Conservation (phyloP, 2,888 invertebrate species). For the Blastobasis lacticolella region DNA sequence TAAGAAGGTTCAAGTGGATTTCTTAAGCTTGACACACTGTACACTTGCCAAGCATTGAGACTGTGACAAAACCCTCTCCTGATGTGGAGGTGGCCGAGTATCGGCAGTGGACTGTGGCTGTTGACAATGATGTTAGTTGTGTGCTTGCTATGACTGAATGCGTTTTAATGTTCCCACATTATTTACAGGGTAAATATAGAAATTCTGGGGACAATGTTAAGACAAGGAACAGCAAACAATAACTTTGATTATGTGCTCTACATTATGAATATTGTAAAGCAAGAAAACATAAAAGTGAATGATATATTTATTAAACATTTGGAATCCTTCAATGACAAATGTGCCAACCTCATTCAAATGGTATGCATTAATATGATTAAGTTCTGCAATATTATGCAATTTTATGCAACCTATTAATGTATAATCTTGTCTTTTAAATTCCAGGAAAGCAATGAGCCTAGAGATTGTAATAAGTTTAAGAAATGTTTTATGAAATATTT, state of each 20-base stretch:
- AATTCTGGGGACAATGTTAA: constrained; percentile 83
- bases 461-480: constrained; percentile 31
- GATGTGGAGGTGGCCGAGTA: too few species aligned
- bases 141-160: too few species aligned
- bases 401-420: background rate
- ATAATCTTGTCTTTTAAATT: constrained; percentile 12
- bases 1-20: too few species aligned
- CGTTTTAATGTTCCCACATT: too few species aligned
- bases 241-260: constrained; percentile 80
- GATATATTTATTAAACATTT: constrained; percentile 76
- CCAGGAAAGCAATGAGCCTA: constrained; percentile 40
- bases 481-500: constrained; percentile 49
- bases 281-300: constrained; percentile 77
- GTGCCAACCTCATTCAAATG: constrained; percentile 63
- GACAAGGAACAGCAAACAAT: constrained; percentile 73
- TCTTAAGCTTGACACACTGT: too few species aligned
- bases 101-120: too few species aligned
- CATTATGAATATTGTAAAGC: constrained; percentile 78
- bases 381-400: background rate
- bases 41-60: too few species aligned
- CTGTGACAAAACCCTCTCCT: too few species aligned
- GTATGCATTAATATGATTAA: constrained; percentile 18
- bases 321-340: constrained; percentile 75
- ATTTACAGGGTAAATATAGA: constrained; percentile 79
- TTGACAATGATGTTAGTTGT: too few species aligned